Base-by-base conservation (phyloP, 2,797 vertebrate species). In the Lindbergichthys nudifrons region DNA sequence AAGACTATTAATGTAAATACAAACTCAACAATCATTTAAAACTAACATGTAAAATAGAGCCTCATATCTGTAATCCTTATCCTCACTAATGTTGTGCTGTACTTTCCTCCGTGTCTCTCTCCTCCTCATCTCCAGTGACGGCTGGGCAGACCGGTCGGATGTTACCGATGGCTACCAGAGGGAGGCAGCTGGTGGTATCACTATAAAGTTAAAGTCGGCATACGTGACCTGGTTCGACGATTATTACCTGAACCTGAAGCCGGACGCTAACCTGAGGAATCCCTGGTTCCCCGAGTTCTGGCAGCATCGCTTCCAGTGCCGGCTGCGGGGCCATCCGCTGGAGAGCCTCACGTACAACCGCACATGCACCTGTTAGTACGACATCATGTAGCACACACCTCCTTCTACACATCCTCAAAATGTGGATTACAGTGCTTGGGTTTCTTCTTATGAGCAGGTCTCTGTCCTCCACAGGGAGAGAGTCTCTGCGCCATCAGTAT, bases 261-360 rank as follows among this genome's bases (percentile, higher is more conserved):
- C 97, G 4, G 96, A 98, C 77, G 95, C 93, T 80, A 99, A 99
- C 86, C 93, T 93, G 43, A 94, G 97, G 56, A 99, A 99, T 81
- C 98, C 98, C 6, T 99, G 98, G 98, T 99, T 99, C 88, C 96
- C 96, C 13, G 98, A 99, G 87, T 99, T 99, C 89, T 99, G 98
- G 98, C 98, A 99, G 83, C 97, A 99, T 79, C 97, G 97, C 45
- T 99, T 99, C 92, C 97, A 99, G 89, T 99, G 98, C 77, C 91
- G 95, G 9, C 73, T 99, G 80, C 95, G 92, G 89, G 97, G 97
- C 0, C 97, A 96, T 88, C 90, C 95, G 0, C 97, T 96, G 88
- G 98, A 99, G 85, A 98, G 92, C 89, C 87, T 59, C 69, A 92
- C 93, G 81, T 98, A 95, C 92, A 99, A 99, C 92, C 97, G 95